Evolutionary conservation across 2,113 vertebrate species (phyloP).

Genomic region (Etheostoma spectabile): DNA sequence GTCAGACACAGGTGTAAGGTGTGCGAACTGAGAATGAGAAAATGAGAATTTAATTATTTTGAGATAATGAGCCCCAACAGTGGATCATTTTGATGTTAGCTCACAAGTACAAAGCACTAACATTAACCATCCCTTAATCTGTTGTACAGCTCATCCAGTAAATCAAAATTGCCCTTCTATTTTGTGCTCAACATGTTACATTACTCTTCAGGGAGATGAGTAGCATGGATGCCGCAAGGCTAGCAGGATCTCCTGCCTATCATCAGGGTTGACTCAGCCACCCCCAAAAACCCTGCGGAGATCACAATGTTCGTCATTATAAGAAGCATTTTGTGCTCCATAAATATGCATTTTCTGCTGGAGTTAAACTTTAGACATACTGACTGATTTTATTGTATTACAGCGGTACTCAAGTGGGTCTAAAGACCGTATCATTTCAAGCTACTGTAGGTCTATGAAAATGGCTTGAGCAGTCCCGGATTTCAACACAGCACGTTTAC

Average conservation of each 20-base stretch:
- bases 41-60: background rate
- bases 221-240: background rate
- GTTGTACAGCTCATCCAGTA: background rate
- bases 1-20: background rate
- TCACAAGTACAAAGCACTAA: background rate
- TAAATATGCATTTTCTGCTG: background rate
- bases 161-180: background rate
- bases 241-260: constrained; percentile 14
- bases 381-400: background rate
- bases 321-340: background rate
- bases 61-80: background rate
- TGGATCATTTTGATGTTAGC: background rate
- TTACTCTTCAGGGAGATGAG: constrained; percentile 14
- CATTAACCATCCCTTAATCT: background rate
- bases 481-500: constrained; percentile 7
- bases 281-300: constrained; percentile 7
- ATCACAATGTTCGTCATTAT: background rate
- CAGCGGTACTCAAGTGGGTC: background rate
- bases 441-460: constrained; percentile 2
- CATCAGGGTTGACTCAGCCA: constrained; percentile 20
- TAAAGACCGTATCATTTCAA: background rate
- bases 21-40: background rate
- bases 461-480: background rate
- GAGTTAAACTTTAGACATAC: background rate
- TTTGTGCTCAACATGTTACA: constrained; percentile 10